A percentile compares a stretch with the other conserved stretches of the same genome.
phyloP scores from a whole-genome alignment of 1,140 invertebrate genomes.

The Eueides isabella region DNA sequence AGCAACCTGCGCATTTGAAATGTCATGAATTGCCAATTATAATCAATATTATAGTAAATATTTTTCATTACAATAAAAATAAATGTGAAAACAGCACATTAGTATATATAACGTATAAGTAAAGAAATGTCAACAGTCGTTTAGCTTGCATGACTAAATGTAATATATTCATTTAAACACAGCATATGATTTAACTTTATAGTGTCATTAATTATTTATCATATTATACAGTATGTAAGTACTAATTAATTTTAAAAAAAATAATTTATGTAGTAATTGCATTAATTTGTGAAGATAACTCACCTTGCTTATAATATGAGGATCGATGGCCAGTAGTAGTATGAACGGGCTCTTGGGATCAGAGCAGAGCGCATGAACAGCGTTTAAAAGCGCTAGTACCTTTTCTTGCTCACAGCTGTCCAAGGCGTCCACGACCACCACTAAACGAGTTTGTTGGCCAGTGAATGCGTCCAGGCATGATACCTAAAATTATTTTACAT shows the following conservation, averaged over 20 bases:
- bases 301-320: conserved; percentile 97
- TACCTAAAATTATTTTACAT: conserved; percentile 61
- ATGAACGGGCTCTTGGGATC: conserved; percentile 96
- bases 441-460: conserved; percentile 94
- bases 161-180: too few species aligned
- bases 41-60: background rate
- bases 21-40: conserved; percentile 49
- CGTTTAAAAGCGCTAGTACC: conserved; percentile 95
- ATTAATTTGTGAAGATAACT: conserved; percentile 32
- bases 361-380: conserved; percentile 96
- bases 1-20: conserved; percentile 80
- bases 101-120: too few species aligned
- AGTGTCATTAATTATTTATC: too few species aligned
- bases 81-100: too few species aligned
- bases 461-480: conserved; percentile 95
- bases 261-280: too few species aligned
- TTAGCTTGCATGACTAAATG: too few species aligned
- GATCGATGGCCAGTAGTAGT: conserved; percentile 96
- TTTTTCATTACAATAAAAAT: background rate
- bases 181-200: too few species aligned
- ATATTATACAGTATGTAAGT: too few species aligned
- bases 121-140: too few species aligned
- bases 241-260: too few species aligned
- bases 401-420: conserved; percentile 99
- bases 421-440: conserved; percentile 97